Conservation (phyloP, 2,888 invertebrate genomes). For the Brassicogethes aeneus region DNA sequence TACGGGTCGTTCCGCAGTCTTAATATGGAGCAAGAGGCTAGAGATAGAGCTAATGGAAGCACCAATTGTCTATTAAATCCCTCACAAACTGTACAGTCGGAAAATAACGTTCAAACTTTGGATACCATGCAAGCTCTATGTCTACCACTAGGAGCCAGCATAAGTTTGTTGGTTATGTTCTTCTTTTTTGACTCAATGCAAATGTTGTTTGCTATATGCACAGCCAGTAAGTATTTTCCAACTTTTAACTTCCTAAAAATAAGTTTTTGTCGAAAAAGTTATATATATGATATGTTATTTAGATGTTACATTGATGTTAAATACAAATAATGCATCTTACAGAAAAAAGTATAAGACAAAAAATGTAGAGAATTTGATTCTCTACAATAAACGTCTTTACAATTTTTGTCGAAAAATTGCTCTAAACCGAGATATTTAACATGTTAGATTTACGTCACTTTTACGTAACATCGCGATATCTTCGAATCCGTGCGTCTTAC, state of each 20-base stretch:
- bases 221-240: conserved; percentile 81
- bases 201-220: conserved; percentile 90
- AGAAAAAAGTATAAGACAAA: no score
- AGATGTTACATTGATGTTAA: no score
- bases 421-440: no score
- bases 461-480: no score
- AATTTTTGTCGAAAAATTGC: no score
- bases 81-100: conserved; percentile 27
- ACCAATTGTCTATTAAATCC: conserved; percentile 37
- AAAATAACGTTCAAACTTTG: conserved; percentile 70
- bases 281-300: no score
- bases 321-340: no score
- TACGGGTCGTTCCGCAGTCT: conserved; percentile 95
- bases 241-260: conserved; percentile 1
- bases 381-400: no score
- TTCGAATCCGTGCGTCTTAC: no score
- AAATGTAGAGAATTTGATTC: no score
- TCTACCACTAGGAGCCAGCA: conserved; percentile 90
- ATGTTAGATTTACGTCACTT: no score
- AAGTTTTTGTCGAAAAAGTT: no score
- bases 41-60: conserved; percentile 53
- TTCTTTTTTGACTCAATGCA: conserved; percentile 99
- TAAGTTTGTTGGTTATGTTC: conserved; percentile 94
- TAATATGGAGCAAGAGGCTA: conserved; percentile 92
- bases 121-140: conserved; percentile 97